phyloP scores from a whole-genome alignment of 2,113 vertebrate genomes.

The Cavia porcellus region DNA sequence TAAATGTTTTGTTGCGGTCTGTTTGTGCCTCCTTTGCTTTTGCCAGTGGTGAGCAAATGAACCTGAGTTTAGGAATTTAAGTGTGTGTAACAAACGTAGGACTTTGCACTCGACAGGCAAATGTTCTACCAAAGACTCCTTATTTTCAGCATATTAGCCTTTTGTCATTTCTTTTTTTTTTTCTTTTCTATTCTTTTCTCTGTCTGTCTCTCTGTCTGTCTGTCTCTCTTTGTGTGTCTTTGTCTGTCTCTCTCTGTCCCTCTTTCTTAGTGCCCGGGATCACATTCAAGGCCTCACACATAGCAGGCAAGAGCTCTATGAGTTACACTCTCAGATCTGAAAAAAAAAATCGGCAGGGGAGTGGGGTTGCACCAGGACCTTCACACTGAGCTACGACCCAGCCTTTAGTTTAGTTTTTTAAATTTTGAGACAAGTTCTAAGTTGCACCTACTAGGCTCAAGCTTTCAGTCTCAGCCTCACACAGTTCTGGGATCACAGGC shows the following conservation, averaged over 20 bases:
- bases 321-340: neutral
- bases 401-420: neutral
- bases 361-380: neutral
- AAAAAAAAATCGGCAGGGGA: neutral
- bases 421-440: neutral
- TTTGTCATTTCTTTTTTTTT: neutral
- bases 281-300: neutral
- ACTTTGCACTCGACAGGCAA: neutral
- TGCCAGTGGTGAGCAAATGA: neutral
- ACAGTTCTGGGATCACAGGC: neutral
- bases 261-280: neutral
- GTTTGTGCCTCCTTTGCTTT: neutral
- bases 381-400: neutral
- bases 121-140: neutral
- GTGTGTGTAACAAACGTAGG: neutral
- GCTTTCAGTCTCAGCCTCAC: neutral
- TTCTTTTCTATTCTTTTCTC: neutral
- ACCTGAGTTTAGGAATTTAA: neutral
- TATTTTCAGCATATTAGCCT: neutral
- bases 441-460: neutral
- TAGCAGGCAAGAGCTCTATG: neutral
- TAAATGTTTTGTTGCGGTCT: neutral
- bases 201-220: too few relatives aligned
- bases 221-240: too few relatives aligned
- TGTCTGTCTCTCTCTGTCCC: neutral